Conservation (phyloP, 2,888 invertebrate species). For the Nomada hirtipes region DNA sequence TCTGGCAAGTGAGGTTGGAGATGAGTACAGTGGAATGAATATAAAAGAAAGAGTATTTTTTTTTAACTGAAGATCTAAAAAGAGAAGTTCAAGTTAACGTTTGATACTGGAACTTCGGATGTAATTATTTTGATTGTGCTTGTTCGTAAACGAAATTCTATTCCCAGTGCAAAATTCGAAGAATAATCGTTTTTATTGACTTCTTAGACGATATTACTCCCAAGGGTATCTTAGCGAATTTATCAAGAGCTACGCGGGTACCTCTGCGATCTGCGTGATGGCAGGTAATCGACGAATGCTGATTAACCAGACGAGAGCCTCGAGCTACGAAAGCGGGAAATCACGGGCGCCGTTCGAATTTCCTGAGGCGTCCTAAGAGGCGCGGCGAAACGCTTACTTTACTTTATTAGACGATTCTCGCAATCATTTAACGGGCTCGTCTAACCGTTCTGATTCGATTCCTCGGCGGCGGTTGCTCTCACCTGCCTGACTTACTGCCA, state of each 20-base stretch:
- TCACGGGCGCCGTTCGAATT: constrained; percentile 50
- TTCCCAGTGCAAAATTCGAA: too few species aligned
- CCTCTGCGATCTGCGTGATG: not conserved
- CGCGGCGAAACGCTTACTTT: constrained; percentile 18
- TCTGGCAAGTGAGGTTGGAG: too few species aligned
- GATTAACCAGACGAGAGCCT: constrained; percentile 32
- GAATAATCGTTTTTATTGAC: too few species aligned
- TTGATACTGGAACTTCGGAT: too few species aligned
- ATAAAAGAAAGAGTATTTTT: too few species aligned
- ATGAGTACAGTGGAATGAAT: too few species aligned
- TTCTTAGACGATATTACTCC: too few species aligned
- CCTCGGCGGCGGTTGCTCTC: not conserved
- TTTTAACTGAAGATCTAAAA: too few species aligned
- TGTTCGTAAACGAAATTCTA: too few species aligned
- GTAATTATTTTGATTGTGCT: too few species aligned
- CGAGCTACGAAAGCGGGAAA: constrained; percentile 35
- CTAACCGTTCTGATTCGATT: constrained; percentile 25
- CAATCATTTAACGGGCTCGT: constrained; percentile 24
- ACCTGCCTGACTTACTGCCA: not conserved
- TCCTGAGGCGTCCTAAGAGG: constrained; percentile 48
- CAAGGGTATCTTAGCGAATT: too few species aligned
- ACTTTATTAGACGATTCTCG: constrained; percentile 38
- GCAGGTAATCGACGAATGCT: constrained; percentile 37
- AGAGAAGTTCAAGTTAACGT: too few species aligned
- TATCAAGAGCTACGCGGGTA: not conserved